Base-by-base conservation (phyloP, 2,113 vertebrate species). In the Etia nguti region DNA sequence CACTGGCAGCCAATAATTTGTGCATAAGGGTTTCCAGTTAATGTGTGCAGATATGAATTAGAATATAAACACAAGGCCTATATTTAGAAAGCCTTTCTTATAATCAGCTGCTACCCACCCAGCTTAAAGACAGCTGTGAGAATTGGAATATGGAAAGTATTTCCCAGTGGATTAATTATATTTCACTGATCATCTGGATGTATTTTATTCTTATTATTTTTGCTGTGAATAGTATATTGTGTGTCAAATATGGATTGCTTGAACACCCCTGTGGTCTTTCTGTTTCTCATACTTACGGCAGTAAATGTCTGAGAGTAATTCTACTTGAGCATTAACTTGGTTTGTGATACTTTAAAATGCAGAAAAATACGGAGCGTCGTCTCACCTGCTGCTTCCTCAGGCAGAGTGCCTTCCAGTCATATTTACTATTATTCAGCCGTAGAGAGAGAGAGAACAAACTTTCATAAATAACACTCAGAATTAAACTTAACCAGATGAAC, bases 131-230 rank as follows among this genome's bases (percentile, higher is more conserved):
- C 92, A 93, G 89, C 93, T 55, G 20, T 83, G 89, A 90, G 86
- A 90, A 77, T 88, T 90, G 52, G 90, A 84, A 75, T 24, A 2
- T 57, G 79, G 52, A 92, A 75, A 80, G 73, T 68, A 13, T 59
- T 83, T 93, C 93, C 87, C 90, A 68, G 26, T 85, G 90, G 84
- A 92, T 86, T 93, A 93, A 94, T 95, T 95, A 94, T 86, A 88
- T 82, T 46, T 82, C 82, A 79, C 90, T 92, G 82, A 92, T 94
- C 90, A 91, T 90, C 56, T 92, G 89, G 16, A 75, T 75, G 31
- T 22, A 54, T 73, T 86, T 73, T 82, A 79, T 31, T 75, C 16
- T 75, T 48, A 29, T 75, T 29, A 12, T 31, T 75, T 75, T 75
- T 84, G 24, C 82, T 59, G 62, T 59, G 70, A 65, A 60, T 79